Evolutionary conservation across 2,113 vertebrate species (phyloP), one percentile per base, ranked within the genome.

Genomic region (Hippocampus zosterae): DNA sequence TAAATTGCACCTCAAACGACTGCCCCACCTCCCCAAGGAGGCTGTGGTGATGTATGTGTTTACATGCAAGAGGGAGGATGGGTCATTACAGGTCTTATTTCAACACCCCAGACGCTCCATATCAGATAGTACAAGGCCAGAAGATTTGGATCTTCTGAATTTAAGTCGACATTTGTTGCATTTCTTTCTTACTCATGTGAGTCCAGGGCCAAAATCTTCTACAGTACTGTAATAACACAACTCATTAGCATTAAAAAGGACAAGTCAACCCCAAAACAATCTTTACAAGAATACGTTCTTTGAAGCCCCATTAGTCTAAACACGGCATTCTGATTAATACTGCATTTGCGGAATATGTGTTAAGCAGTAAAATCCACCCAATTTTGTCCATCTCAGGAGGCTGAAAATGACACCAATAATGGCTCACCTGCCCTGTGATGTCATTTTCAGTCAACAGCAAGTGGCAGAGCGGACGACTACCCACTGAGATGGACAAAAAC

Each of bases 1-100:
- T 46, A 88, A 83, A 82, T 42, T 73, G 69, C 73, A 71, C 55
- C 59, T 3, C 23, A 68, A 81, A 78, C 13, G 16, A 62, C 57
- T 6, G 68, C 73, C 57, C 65, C 71, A 2, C 76, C 72, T 76
- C 70, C 72, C n/a, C 0, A 63, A 67, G 71, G 64, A 72, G 56
- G 27, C 44, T 55, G 70, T 67, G 33, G 77, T 57, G 44, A 25
- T 5, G 50, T 68, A 63, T 72, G 16, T 46, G 42, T 23, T 46
- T 40, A 52, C 16, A 5, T 13, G 57, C 69, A 63, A 65, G 40
- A 61, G 60, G 41, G 33, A 44, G 64, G 65, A 21, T 3, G 23
- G 33, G 70, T 73, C 44, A 8, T 0, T n/a, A 42, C 42, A 52
- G 37, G 46, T 37, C 21, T 62, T 53, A 57, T 74, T 27, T 27